These are phyloP conservation scores for Phalanger gymnotis DNA, from an alignment of 2,797 vertebrate species.

Conservation along the genomic window DNA sequence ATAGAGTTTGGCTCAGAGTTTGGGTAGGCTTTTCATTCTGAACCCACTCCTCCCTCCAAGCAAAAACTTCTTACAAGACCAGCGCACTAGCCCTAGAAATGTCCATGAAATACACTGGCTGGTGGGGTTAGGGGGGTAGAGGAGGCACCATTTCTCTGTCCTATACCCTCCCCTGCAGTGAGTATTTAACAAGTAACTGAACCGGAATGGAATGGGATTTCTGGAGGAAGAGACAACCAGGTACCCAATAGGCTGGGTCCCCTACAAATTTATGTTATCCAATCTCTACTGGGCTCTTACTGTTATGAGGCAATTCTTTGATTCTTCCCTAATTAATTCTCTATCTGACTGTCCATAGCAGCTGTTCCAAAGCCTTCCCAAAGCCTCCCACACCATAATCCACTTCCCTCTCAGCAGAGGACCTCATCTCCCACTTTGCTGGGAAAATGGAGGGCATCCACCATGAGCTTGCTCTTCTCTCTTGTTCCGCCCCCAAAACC, in stretches of 20 bases:
- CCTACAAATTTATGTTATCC: not conserved
- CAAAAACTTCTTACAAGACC: constrained; percentile 18
- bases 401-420: not conserved
- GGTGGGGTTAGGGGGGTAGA: not conserved
- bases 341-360: not conserved
- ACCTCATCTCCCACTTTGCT: not conserved
- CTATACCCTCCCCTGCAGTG: not conserved
- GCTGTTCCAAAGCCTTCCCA: not conserved
- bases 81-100: constrained; percentile 30
- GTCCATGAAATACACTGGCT: constrained; percentile 3
- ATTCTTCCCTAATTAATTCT: not conserved
- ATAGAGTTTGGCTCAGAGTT: constrained; percentile 23
- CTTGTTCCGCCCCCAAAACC: not conserved
- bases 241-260: not conserved
- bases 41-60: not conserved
- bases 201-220: not conserved
- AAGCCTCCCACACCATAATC: not conserved
- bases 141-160: not conserved
- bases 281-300: not conserved
- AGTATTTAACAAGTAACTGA: not conserved
- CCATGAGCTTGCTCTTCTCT: not conserved
- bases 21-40: constrained; percentile 14
- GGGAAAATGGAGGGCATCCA: not conserved
- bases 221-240: not conserved
- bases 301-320: not conserved